Evolutionary conservation across 2,113 vertebrate genomes (phyloP).

Genomic region (Oncorhynchus gorbuscha): DNA sequence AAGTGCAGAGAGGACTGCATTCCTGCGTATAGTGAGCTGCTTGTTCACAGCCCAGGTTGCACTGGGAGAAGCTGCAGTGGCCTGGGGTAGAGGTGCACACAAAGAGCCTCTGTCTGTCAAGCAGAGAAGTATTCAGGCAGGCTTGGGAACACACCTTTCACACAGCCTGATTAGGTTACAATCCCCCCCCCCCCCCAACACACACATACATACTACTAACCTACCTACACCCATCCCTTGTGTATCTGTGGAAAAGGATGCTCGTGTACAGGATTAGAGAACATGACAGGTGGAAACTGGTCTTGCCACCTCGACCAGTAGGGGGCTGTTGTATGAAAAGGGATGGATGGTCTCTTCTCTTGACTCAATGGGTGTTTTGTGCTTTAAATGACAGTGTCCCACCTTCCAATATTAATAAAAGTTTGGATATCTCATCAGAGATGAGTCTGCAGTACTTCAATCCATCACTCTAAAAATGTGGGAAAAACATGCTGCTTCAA

Average conservation of each 20-base stretch:
- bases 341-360: too few relatives aligned
- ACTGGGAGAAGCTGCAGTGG: slow-evolving; percentile 16
- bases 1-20: slow-evolving; percentile 31
- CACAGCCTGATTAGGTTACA: slow-evolving; percentile 19
- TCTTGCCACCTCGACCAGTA: neutral
- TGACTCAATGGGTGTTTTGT: too few relatives aligned
- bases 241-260: slow-evolving; percentile 2
- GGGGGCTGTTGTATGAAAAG: neutral
- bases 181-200: too few relatives aligned
- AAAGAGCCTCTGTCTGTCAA: slow-evolving; percentile 69
- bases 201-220: too few relatives aligned
- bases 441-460: too few relatives aligned
- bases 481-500: too few relatives aligned
- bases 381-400: too few relatives aligned
- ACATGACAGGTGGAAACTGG: neutral
- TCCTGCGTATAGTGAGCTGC: slow-evolving; percentile 54
- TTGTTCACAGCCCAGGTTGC: slow-evolving; percentile 48
- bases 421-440: too few relatives aligned
- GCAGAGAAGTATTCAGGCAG: slow-evolving; percentile 10
- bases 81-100: slow-evolving; percentile 48
- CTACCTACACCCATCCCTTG: too few relatives aligned
- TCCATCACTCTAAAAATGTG: too few relatives aligned
- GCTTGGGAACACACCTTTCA: slow-evolving; percentile 46
- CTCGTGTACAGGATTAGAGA: neutral
- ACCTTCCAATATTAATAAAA: too few relatives aligned